Conservation (phyloP, 2,113 vertebrate genomes). For the Irena cyanogastra region DNA sequence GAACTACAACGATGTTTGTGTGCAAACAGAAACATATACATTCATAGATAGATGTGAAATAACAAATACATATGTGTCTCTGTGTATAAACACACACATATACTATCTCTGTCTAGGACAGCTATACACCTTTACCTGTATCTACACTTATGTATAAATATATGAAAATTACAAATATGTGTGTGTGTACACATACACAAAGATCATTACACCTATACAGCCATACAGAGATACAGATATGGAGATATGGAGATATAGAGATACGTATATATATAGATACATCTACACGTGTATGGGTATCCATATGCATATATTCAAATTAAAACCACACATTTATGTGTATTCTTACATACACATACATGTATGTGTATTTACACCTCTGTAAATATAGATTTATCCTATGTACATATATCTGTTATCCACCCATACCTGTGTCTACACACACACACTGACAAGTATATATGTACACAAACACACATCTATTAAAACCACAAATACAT, state of each 20-base stretch:
- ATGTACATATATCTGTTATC: neutral
- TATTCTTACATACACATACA: neutral
- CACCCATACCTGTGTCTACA: neutral
- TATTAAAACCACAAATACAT: neutral
- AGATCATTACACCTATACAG: neutral
- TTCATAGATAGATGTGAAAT: neutral
- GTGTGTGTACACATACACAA: neutral
- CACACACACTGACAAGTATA: neutral
- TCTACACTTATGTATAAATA: neutral
- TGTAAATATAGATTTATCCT: neutral
- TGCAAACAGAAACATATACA: neutral
- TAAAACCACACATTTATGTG: neutral
- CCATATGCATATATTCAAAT: neutral
- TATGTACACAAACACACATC: neutral
- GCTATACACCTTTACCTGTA: neutral
- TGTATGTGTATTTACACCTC: neutral
- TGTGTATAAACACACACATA: neutral
- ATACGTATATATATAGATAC: neutral
- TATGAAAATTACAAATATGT: neutral
- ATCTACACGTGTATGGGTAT: neutral
- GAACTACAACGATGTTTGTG: neutral
- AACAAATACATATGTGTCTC: neutral
- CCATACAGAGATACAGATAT: neutral
- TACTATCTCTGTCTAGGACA: neutral
- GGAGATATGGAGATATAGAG: neutral